Conservation (phyloP, 2,888 invertebrate species). For the Brachypalpus laphriformis region DNA sequence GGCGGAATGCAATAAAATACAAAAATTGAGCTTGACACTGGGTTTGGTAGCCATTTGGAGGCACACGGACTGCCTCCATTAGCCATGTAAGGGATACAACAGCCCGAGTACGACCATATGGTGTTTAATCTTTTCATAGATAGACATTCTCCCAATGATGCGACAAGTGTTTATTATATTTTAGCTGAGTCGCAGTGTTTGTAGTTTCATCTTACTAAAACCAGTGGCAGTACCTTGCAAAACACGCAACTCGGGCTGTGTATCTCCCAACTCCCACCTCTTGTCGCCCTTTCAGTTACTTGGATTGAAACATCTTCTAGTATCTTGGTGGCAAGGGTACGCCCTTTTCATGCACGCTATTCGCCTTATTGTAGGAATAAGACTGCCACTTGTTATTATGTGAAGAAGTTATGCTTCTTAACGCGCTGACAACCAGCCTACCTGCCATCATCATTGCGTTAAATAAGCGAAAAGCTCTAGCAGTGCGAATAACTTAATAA, state of each 20-base stretch:
- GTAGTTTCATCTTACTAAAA: background rate
- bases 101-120: conserved; percentile 41
- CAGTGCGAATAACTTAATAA: too few relatives aligned
- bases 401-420: background rate
- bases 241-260: background rate
- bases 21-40: conserved; percentile 14
- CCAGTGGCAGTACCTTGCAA: background rate
- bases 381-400: background rate
- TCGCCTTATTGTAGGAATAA: background rate
- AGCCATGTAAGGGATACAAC: background rate
- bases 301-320: background rate
- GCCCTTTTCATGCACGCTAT: background rate
- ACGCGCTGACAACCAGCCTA: background rate
- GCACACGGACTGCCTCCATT: background rate
- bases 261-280: too few relatives aligned
- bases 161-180: background rate
- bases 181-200: background rate
- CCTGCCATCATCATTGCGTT: background rate
- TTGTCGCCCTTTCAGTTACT: too few relatives aligned
- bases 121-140: conserved; percentile 12
- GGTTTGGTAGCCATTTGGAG: background rate
- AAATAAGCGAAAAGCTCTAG: too few relatives aligned
- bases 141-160: background rate
- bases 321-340: background rate
- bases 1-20: background rate